Evolutionary conservation across 1,140 invertebrate species (phyloP).

Genomic region (Probaryconus sp.): DNA sequence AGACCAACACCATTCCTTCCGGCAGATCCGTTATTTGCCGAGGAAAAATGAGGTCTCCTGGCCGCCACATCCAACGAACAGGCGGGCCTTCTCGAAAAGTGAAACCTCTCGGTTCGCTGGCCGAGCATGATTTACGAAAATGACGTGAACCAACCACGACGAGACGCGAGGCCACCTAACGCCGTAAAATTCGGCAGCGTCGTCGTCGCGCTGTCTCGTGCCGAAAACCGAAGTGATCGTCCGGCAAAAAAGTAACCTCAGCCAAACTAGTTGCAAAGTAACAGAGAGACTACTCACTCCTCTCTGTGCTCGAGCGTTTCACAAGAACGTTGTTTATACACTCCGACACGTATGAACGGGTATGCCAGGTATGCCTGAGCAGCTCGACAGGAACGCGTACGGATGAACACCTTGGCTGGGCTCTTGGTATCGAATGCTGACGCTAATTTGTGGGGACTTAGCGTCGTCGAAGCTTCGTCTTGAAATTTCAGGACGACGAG

Average conservation of each 20-base stretch:
- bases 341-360: slow-evolving; percentile 12
- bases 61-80: slow-evolving; percentile 2
- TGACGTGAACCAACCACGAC: neutral
- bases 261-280: slow-evolving; percentile 59
- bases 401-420: slow-evolving; percentile 13
- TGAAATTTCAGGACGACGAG: too few relatives aligned
- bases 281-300: too few relatives aligned
- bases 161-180: neutral
- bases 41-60: slow-evolving; percentile 42
- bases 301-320: neutral
- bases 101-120: slow-evolving; percentile 4
- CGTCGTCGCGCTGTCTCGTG: slow-evolving; percentile 69
- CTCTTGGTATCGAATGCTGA: slow-evolving; percentile 8
- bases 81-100: slow-evolving; percentile 34
- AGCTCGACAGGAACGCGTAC: neutral
- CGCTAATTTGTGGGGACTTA: slow-evolving; percentile 22
- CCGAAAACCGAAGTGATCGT: slow-evolving; percentile 61
- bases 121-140: slow-evolving; percentile 18
- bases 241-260: slow-evolving; percentile 50
- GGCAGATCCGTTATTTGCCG: slow-evolving; percentile 48
- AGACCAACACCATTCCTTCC: slow-evolving; percentile 46
- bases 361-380: neutral
- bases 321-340: neutral
- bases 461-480: slow-evolving; percentile 7
- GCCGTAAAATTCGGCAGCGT: slow-evolving; percentile 42